Base-by-base conservation (phyloP, 2,888 invertebrate species). In the Drosophila longiperda region DNA sequence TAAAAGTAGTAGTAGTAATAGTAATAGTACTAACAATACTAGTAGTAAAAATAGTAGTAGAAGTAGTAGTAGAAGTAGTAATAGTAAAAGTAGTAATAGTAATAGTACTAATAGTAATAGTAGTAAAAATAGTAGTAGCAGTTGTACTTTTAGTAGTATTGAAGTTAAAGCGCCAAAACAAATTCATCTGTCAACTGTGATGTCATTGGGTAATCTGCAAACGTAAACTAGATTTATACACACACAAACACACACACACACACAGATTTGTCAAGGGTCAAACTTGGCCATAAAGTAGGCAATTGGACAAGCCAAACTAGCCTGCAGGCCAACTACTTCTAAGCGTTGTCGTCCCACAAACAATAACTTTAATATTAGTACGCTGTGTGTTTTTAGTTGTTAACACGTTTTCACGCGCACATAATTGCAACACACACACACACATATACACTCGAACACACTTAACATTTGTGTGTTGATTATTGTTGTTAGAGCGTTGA, bases 331-430 rank as follows among this genome's bases (percentile, higher is more conserved):
- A 61, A 36, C 7, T 26, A 20, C 26, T 50, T 34, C 36, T 7
- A 23, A 45, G 42, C 11, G 34, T 45, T 36, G 48, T 48, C 15
- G 42, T 32, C 36, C 1, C 3, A 42, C 29, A 42, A 42, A 48
- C 12, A 74, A 70, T 79, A 79, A 65, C 79, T 78, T 48, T 64
- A 79, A 73, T 50, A 42, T 60, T 72, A 53, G 33, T 61, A 63
- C 60, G 59, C 59, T 60, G 59, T 45, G 8, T 66, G 68, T 73
- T 79, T 74, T 78, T 34, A 78, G 79, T 78, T 77, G 75, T 77
- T 77, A 77, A 77, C 77, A 77, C 75, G 79, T 77, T 77, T 78
- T 78, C 68, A 74, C 69, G 77, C 66, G 78, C 74, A 78, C 74
- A 78, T 78, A 78, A 73, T 77, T 77, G 75, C 77, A 77, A 78